Evolutionary conservation across 2,888 invertebrate genomes (phyloP).

Genomic region (Agrotis segetum): DNA sequence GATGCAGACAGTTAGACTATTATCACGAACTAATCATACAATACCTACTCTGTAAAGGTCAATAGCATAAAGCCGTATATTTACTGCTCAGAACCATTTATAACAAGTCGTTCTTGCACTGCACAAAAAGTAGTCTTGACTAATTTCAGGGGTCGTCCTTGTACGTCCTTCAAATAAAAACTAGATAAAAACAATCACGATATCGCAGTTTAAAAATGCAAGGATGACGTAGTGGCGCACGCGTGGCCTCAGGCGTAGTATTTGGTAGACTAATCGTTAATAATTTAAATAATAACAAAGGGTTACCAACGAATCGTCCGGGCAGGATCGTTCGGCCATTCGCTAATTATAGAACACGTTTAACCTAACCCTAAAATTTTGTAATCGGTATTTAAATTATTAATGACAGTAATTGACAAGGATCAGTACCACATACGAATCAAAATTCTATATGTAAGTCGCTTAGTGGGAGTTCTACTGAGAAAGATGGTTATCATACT

Average conservation of each 20-base stretch:
- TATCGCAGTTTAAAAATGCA: constrained; percentile 73
- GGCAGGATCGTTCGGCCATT: constrained; percentile 66
- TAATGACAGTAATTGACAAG: constrained; percentile 56
- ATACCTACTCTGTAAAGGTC: constrained; percentile 47
- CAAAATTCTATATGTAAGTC: constrained; percentile 50
- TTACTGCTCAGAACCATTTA: constrained; percentile 41
- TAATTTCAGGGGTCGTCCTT: constrained; percentile 66
- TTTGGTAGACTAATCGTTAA: constrained; percentile 75
- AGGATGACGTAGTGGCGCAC: constrained; percentile 75
- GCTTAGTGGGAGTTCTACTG: constrained; percentile 59
- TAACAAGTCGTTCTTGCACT: constrained; percentile 38
- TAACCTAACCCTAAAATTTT: constrained; percentile 57
- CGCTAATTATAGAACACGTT: constrained; percentile 73
- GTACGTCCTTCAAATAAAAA: constrained; percentile 72
- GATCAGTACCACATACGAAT: constrained; percentile 50
- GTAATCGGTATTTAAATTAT: constrained; percentile 54
- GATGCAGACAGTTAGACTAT: constrained; percentile 38
- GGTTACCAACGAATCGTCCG: constrained; percentile 70
- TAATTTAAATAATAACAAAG: constrained; percentile 82
- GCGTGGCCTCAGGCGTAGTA: constrained; percentile 72
- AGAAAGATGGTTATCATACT: constrained; percentile 60
- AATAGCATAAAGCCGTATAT: constrained; percentile 57
- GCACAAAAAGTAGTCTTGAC: constrained; percentile 61
- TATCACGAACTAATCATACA: constrained; percentile 44
- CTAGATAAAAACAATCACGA: constrained; percentile 71